Base-by-base conservation (phyloP, 2,113 vertebrate species). In the Lates calcarifer region DNA sequence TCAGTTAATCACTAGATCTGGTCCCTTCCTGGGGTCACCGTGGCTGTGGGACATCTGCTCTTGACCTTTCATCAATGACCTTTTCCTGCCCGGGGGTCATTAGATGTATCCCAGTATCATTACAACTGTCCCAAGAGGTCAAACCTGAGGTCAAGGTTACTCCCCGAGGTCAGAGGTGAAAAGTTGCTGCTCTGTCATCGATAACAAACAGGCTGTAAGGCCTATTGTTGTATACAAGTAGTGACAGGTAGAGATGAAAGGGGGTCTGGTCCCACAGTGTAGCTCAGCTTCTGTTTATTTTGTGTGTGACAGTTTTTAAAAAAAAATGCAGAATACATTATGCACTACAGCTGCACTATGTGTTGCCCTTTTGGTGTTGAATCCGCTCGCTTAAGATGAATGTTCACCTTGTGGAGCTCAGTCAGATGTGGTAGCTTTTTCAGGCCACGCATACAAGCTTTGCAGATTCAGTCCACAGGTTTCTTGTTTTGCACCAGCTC, bases 11-110 rank as follows among this genome's bases (percentile, higher is more conserved):
- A 89, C 76, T 4, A 26, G 62, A 67, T 69, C 41, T 17, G 20
- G 72, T 79, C 65, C 39, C 69, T 67, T 78, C 71, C 73, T 71
- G 66, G 55, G 78, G 86, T 90, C 73, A 77, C 20, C 0, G 1
- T 39, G 45, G 79, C 79, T 61, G 67, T 18, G 12, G 33, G 67
- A 91, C 79, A 78, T 82, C 82, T 83, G 89, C 81, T 85, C 87
- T 88, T 90, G 88, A 90, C 90, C 89, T 90, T 90, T 87, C 65
- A 82, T 81, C 72, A 24, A n/a, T 77, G 87, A 77, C 86, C 82
- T 74, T 22, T 74, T 45, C 14, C 62, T 45, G 64, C 68, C 33
- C 58, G 26, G 80, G 43, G 83, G 90, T 91, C 90, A 87, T 91
- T 91, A 90, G 67, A 76, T 15, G n/a, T 68, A 79, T 87, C 82